Evolutionary conservation across 2,113 vertebrate genomes (phyloP).

Genomic region (Rhabdornis inornatus): DNA sequence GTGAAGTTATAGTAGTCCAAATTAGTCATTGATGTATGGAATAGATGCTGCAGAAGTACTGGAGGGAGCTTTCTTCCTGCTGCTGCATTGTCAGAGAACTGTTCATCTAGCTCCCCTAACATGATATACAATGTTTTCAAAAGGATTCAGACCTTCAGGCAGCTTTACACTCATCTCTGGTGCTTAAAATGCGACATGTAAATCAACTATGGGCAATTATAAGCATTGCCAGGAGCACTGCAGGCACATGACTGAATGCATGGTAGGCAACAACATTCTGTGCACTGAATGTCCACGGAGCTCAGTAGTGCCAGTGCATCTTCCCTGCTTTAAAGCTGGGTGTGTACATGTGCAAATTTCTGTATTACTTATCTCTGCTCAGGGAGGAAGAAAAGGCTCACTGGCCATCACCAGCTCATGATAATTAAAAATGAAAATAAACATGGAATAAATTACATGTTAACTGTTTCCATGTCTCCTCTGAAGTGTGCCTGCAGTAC

Average conservation of each 20-base stretch:
- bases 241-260: background rate
- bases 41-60: background rate
- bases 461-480: background rate
- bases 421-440: no score
- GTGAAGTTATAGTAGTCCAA: background rate
- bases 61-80: conserved; percentile 13
- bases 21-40: conserved; percentile 19
- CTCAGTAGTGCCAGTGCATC: rapidly evolving
- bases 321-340: background rate
- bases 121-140: background rate
- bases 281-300: rapidly evolving
- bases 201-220: background rate
- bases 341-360: background rate
- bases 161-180: background rate
- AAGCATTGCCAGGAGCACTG: background rate
- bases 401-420: background rate
- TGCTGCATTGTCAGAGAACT: background rate
- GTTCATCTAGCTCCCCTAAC: background rate
- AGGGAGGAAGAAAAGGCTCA: background rate
- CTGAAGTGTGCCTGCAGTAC: background rate
- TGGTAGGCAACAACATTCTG: background rate
- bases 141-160: conserved; percentile 1
- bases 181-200: background rate
- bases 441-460: rapidly evolving
- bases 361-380: background rate